phyloP scores from a whole-genome alignment of 92 coral and sea anemone species.

The Actinernus sp. region DNA sequence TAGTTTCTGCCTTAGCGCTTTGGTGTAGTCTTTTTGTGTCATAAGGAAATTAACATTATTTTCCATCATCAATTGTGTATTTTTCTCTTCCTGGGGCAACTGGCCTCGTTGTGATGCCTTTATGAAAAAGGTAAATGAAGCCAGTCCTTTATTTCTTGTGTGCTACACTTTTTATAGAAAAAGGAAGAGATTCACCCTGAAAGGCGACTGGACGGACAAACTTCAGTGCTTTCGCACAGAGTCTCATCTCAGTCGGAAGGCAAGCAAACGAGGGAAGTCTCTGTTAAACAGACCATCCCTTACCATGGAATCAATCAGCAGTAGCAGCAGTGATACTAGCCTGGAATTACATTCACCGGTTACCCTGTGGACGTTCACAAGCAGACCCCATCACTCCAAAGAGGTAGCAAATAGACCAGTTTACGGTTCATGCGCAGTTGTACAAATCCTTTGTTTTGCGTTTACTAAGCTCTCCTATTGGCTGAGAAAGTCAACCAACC shows the following conservation, averaged over 20 bases:
- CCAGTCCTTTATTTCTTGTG: neutral
- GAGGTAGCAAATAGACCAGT: conserved; percentile 53
- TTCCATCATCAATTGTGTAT: no score
- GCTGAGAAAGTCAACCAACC: no score
- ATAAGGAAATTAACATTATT: no score
- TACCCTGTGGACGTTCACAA: conserved; percentile 80
- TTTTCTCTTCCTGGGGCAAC: no score
- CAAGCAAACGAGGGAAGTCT: conserved; percentile 17
- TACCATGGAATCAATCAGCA: conserved; percentile 16
- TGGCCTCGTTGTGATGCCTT: no score
- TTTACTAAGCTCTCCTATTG: no score
- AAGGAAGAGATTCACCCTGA: conserved; percentile 70
- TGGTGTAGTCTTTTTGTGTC: no score
- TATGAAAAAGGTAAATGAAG: no score
- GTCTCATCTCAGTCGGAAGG: conserved; percentile 35
- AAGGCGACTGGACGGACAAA: conserved; percentile 94
- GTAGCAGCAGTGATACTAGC: conserved; percentile 41
- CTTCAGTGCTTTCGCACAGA: conserved; percentile 71
- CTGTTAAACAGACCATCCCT: conserved; percentile 6
- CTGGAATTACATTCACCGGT: conserved; percentile 28
- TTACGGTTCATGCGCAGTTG: no score
- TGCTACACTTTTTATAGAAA: conserved; percentile 49
- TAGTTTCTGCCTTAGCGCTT: no score
- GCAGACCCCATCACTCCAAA: conserved; percentile 86
- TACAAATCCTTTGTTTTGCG: no score